Evolutionary conservation across 1,140 invertebrate genomes (phyloP), one percentile per base, ranked within the genome.

Genomic region (Ctenoplectra terminalis): DNA sequence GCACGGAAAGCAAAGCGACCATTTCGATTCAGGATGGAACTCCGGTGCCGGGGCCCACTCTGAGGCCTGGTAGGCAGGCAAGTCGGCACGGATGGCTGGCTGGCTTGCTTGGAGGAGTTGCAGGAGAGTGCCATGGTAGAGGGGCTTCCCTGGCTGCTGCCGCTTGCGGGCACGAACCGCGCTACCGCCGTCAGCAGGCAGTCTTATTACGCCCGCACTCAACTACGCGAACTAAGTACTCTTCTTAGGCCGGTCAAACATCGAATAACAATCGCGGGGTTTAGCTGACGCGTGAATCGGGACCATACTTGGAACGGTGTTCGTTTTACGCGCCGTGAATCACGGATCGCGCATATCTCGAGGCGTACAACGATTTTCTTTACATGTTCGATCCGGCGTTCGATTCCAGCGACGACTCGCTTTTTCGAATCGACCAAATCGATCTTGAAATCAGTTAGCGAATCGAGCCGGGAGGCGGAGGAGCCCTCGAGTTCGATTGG

Each of bases 191-290:
- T 90, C 88, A 87, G 85, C 87, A 77, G 76, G 76, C 88, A 90
- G 88, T 90, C 88, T 90, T 86, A 90, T 90, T 90, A 90, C 88
- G 88, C 88, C 88, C 88, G 88, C 88, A 87, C 83, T 90, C 86
- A 90, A 88, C 84, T 90, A 87, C 88, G 88, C 86, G 88, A 88
- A 88, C 83, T 88, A 88, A 84, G 71, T 88, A 85, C 83, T 88
- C 83, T 82, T 82, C 73, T 82, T 84, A 85, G 71, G 50, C 46
- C 74, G 82, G 63, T 11, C 60, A 43, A 69, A 75, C 37, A 46
- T 43, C 60, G 73, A 82, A 60, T 60, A 50, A 60, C 48, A 29
- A 63, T 60, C 26, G 56, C 46, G 54, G 29, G 15, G 13, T 4
- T 23, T 61, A 48, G 26, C 70, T 40, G 34, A 63, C 52, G 64